Conservation (phyloP, 2,888 invertebrate species). For the Polydrusus pterygomalis region DNA sequence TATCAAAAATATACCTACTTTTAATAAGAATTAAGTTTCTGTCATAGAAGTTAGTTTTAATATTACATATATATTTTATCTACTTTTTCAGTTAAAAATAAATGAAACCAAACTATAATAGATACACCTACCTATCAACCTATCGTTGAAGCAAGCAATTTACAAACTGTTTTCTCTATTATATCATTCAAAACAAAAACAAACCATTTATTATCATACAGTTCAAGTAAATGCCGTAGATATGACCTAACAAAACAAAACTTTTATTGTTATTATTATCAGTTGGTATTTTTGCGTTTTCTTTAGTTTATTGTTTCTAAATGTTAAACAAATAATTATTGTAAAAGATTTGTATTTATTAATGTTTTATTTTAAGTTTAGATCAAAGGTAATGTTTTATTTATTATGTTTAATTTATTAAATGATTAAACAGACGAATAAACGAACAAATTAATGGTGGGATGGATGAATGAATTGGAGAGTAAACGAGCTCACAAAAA, state of each 20-base stretch:
- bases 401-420: too few relatives aligned
- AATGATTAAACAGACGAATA: too few relatives aligned
- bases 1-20: too few relatives aligned
- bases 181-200: slow-evolving; percentile 16
- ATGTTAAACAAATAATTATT: background rate
- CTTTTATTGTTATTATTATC: background rate
- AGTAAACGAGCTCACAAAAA: too few relatives aligned
- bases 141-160: background rate
- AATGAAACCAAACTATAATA: background rate
- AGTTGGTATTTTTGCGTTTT: background rate
- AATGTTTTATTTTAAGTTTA: background rate
- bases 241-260: slow-evolving; percentile 5
- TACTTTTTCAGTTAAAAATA: background rate
- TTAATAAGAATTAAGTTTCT: too few relatives aligned
- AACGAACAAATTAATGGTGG: too few relatives aligned
- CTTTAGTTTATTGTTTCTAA: slow-evolving; percentile 5
- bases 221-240: slow-evolving; percentile 4
- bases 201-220: slow-evolving; percentile 17
- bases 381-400: background rate
- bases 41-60: too few relatives aligned
- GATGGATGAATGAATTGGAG: too few relatives aligned
- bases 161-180: slow-evolving; percentile 5
- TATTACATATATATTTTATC: background rate
- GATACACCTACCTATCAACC: too few relatives aligned
- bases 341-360: background rate